These are phyloP conservation scores for Bradypodion pumilum DNA, from an alignment of 2,797 vertebrate genomes.

Conservation along the genomic window DNA sequence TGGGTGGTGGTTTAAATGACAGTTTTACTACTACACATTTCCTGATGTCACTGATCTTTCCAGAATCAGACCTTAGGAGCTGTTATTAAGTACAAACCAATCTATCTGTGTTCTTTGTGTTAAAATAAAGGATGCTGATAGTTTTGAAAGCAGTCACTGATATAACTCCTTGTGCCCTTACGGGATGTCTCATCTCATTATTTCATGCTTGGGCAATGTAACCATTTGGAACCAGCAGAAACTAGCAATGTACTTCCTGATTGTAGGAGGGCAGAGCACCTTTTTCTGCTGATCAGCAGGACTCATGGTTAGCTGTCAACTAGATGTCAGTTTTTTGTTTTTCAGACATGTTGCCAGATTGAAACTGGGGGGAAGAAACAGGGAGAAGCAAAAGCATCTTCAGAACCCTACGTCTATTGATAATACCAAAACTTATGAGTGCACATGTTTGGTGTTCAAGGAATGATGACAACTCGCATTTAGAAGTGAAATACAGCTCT, in stretches of 20 bases:
- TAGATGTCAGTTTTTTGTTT: conserved; percentile 37
- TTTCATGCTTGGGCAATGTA: conserved; percentile 16
- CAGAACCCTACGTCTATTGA: not conserved
- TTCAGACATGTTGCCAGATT: conserved; percentile 9
- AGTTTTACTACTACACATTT: not conserved
- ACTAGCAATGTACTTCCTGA: conserved; percentile 37
- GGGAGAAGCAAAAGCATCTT: not conserved
- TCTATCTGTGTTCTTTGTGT: not conserved
- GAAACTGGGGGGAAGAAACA: not conserved
- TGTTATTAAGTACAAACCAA: not conserved
- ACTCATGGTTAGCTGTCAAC: conserved; percentile 16
- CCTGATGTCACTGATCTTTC: conserved; percentile 11
- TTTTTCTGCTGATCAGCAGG: conserved; percentile 27
- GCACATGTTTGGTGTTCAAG: too few relatives aligned
- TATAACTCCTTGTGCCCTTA: conserved; percentile 33
- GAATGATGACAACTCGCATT: too few relatives aligned
- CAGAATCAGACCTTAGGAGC: conserved; percentile 5
- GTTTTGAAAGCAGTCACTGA: conserved; percentile 36
- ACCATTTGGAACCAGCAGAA: conserved; percentile 16
- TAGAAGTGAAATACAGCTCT: too few relatives aligned
- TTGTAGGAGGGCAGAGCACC: conserved; percentile 26
- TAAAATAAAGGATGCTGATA: conserved; percentile 18
- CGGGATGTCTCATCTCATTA: conserved; percentile 24
- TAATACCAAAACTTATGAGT: accelerated
- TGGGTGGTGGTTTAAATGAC: not conserved